Conservation (phyloP, 2,113 vertebrate genomes). For the Ciconia stormi region DNA sequence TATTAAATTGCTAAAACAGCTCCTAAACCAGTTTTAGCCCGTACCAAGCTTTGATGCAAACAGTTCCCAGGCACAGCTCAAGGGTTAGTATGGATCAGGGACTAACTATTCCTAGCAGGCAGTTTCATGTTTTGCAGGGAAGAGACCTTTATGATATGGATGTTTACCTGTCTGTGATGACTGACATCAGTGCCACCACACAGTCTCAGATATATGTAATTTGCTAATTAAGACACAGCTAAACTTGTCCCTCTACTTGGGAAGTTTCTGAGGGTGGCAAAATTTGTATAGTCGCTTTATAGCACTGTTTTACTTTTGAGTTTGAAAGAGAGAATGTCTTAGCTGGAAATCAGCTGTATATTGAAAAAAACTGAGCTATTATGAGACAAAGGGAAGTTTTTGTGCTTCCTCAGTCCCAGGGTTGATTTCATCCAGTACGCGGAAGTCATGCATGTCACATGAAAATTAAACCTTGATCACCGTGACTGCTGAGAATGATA, state of each 20-base stretch:
- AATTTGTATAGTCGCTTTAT: background rate
- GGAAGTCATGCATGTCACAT: background rate
- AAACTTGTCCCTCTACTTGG: background rate
- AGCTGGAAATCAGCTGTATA: background rate
- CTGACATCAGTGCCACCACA: background rate
- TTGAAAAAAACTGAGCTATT: background rate
- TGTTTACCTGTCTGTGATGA: background rate
- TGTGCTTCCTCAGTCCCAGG: background rate
- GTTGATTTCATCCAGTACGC: background rate
- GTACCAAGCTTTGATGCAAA: background rate
- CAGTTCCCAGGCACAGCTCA: background rate
- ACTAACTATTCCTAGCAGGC: background rate
- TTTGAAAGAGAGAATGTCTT: background rate
- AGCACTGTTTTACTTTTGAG: background rate
- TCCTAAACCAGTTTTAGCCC: background rate
- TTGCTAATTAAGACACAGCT: background rate
- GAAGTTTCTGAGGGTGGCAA: background rate
- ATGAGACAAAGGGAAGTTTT: background rate
- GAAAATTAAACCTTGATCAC: background rate
- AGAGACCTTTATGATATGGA: background rate
- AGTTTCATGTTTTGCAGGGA: background rate
- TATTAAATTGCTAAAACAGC: background rate
- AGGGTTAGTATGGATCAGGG: background rate
- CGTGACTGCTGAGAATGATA: background rate
- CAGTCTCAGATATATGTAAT: background rate